These are phyloP conservation scores for Oryzias melastigma DNA, from an alignment of 2,113 vertebrate species.

Conservation along the genomic window DNA sequence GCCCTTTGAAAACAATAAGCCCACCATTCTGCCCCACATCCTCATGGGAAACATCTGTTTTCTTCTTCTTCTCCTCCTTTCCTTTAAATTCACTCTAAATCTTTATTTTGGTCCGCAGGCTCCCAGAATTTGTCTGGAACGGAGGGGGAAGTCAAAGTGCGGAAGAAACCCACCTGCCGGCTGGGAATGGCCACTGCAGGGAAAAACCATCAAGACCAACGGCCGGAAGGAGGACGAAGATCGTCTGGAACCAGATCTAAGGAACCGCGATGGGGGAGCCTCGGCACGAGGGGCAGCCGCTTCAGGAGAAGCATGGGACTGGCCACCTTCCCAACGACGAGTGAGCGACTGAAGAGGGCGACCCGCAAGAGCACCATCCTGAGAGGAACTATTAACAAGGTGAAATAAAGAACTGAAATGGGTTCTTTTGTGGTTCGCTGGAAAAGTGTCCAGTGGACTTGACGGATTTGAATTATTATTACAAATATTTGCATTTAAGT, in stretches of 20 bases:
- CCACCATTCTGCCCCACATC: conserved; percentile 28
- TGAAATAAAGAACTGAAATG: conserved; percentile 11
- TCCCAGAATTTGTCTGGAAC: conserved; percentile 67
- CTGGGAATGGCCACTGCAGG: conserved; percentile 33
- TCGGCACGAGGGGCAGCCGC: conserved; percentile 61
- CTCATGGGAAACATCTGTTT: conserved; percentile 51
- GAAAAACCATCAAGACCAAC: conserved; percentile 65
- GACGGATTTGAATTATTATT: too few relatives aligned
- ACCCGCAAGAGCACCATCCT: conserved; percentile 83
- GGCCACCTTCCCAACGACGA: conserved; percentile 76
- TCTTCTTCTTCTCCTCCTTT: conserved; percentile 33
- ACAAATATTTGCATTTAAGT: too few relatives aligned
- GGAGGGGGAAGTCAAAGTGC: conserved; percentile 92
- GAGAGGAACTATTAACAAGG: conserved; percentile 72
- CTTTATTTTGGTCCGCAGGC: conserved; percentile 74
- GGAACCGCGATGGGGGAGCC: conserved; percentile 66
- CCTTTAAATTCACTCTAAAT: conserved; percentile 45
- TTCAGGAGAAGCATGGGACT: conserved; percentile 73
- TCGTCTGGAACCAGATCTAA: conserved; percentile 73
- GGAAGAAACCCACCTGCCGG: conserved; percentile 75
- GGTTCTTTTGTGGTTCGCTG: too few relatives aligned
- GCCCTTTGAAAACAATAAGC: conserved; percentile 42
- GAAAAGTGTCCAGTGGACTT: too few relatives aligned
- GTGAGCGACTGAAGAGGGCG: conserved; percentile 86
- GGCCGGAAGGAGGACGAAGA: conserved; percentile 71